A percentile compares a stretch with the other conserved stretches of the same genome.
phyloP scores from a whole-genome alignment of 1,140 invertebrate genomes.

The Bombus fervidus region DNA sequence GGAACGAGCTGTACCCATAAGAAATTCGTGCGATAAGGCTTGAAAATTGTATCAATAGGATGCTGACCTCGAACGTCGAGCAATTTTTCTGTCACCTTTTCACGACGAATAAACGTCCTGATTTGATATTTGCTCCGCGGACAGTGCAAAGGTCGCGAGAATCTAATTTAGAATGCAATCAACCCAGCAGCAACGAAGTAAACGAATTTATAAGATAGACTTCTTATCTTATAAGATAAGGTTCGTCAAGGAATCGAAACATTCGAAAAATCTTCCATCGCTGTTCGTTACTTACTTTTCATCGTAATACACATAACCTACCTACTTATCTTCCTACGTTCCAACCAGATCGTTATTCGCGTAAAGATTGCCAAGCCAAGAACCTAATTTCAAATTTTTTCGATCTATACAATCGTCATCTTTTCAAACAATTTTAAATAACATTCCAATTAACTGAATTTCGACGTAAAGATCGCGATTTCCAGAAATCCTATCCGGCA shows the following conservation, averaged over 20 bases:
- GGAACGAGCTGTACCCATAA: too few relatives aligned
- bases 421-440: not conserved
- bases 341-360: not conserved
- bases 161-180: constrained; percentile 30
- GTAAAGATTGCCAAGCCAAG: not conserved
- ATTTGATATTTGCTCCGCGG: not conserved
- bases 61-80: not conserved
- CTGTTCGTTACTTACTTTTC: not conserved
- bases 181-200: not conserved
- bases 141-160: not conserved
- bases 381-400: not conserved
- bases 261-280: not conserved
- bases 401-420: not conserved
- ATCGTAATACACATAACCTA: too few relatives aligned
- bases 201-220: constrained; percentile 24
- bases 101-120: not conserved
- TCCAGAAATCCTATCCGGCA: not conserved
- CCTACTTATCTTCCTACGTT: not conserved
- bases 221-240: too few relatives aligned
- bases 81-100: not conserved
- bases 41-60: not conserved
- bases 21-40: too few relatives aligned
- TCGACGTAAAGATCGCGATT: too few relatives aligned
- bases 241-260: not conserved
- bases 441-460: not conserved